Base-by-base conservation (phyloP, 1,140 invertebrate species). In the Hypothenemus hampei region DNA sequence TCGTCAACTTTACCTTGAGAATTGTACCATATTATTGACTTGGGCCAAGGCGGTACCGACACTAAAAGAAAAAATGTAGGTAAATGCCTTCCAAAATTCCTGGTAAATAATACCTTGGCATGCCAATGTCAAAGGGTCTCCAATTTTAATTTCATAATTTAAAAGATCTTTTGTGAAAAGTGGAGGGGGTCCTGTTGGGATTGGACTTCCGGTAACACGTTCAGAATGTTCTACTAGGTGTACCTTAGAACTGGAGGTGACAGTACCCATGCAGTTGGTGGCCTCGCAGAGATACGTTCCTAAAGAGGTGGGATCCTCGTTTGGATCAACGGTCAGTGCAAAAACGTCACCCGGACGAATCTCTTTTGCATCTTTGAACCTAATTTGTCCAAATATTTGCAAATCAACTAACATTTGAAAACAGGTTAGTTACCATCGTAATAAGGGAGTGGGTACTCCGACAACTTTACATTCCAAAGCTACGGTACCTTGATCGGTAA, bases 301-400 rank as follows among this genome's bases (percentile, higher is more conserved):
- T 21, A 93, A 73, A 1, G 87, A 89, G 0, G 87, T 89, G 4
- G 87, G 85, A 68, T 91, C 86, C 50, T 86, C 81, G 24, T 57
- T 45, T 0, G 84, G 78, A 64, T 87, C 85, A 0, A 87, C 87
- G 0, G 85, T 89, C 11, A 93, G 72, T 1, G 88, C 89, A 63
- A 92, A 91, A 11, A 91, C 83, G 68, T 93, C 89, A 0, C 90
- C 89, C 1, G 89, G 87, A 72, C 87, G 87, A 58, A 93, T 91
- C 72, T 91, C 87, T 51, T 84, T 81, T 45, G 82, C 82, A 68
- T 91, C 89, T 74, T 91, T 89, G 65, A 86, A 91, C 50, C 50
- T 52, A 11, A 11, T 22, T 24, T 33, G 21, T 13, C 8, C 8
- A 39, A 39, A 1, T 13, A 1, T 8, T 1, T 19, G 36, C 16